Conservation (phyloP, 2,113 vertebrate species). For the Propithecus coquereli region DNA sequence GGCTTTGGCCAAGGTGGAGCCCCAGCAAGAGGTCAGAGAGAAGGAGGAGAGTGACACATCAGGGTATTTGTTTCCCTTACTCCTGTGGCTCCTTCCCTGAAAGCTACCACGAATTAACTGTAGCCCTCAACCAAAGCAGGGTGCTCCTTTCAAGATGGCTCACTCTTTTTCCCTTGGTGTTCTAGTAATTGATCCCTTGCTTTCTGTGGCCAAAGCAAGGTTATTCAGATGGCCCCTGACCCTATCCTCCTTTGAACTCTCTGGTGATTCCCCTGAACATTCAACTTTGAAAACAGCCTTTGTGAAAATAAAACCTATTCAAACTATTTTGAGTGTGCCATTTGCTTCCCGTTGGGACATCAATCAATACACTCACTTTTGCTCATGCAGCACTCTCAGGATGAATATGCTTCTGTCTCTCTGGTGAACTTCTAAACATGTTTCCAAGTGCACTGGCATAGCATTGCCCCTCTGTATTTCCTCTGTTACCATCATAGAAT, state of each 20-base stretch:
- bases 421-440: slow-evolving; percentile 4
- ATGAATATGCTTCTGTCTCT: not conserved
- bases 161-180: not conserved
- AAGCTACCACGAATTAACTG: not conserved
- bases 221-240: not conserved
- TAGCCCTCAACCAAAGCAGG: not conserved
- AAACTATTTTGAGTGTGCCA: not conserved
- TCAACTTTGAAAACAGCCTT: slow-evolving; percentile 27
- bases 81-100: not conserved
- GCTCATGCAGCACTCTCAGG: not conserved
- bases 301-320: slow-evolving; percentile 14
- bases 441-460: not conserved
- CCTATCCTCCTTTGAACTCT: not conserved
- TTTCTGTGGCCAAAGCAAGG: not conserved
- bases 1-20: not conserved
- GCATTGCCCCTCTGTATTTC: not conserved
- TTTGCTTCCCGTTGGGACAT: not conserved
- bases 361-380: not conserved
- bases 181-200: not conserved
- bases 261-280: not conserved
- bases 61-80: not conserved
- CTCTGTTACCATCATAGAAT: not conserved
- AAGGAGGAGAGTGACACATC: not conserved
- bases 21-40: not conserved
- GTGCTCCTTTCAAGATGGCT: not conserved